phyloP scores from a whole-genome alignment of 1,140 invertebrate species.

The Meteorus sp. region DNA sequence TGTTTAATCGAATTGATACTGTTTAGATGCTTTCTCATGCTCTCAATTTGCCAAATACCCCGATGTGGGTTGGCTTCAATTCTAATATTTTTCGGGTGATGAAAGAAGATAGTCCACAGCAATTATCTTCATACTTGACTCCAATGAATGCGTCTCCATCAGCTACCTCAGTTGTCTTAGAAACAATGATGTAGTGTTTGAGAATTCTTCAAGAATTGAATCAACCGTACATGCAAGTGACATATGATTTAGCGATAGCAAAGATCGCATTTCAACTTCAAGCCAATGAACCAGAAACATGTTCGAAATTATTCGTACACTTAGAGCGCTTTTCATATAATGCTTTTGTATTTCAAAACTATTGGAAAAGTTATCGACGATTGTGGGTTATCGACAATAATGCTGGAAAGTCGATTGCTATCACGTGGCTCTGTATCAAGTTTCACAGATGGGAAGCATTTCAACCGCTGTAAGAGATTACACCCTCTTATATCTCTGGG shows the following conservation, averaged over 20 bases:
- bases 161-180: neutral
- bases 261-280: conserved; percentile 7
- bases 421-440: neutral
- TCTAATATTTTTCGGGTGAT: conserved; percentile 16
- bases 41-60: conserved; percentile 16
- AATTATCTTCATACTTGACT: conserved; percentile 4
- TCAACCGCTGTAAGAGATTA: neutral
- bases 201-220: neutral
- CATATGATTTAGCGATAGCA: conserved; percentile 17
- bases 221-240: conserved; percentile 5
- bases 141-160: conserved; percentile 15
- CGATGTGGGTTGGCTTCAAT: conserved; percentile 27
- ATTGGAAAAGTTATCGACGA: neutral
- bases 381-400: neutral
- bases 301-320: conserved; percentile 3
- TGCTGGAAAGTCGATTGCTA: conserved; percentile 3
- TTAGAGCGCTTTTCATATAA: neutral
- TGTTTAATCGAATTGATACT: neutral
- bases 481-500: neutral
- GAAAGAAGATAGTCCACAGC: neutral
- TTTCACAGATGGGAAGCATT: conserved; percentile 6
- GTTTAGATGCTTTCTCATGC: conserved; percentile 18
- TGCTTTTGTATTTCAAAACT: conserved; percentile 3
- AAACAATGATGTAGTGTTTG: neutral
- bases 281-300: neutral